These are phyloP conservation scores for Macroglossus sobrinus DNA, from an alignment of 2,113 vertebrate species.

Conservation along the genomic window DNA sequence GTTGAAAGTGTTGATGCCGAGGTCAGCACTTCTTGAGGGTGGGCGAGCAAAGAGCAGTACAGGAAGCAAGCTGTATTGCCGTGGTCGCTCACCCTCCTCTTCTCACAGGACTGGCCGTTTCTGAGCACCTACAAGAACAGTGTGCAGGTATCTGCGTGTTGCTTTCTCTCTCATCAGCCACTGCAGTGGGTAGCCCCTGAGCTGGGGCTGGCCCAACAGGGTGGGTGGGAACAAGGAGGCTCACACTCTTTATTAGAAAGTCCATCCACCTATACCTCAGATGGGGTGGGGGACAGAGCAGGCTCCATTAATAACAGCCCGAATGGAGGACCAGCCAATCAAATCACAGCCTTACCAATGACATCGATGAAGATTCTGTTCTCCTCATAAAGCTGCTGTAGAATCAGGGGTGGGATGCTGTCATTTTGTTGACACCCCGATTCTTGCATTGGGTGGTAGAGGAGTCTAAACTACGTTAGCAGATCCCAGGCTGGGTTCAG, in stretches of 20 bases:
- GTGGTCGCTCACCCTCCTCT: neutral
- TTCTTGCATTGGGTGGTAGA: neutral
- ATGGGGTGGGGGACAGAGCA: neutral
- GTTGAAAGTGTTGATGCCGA: neutral
- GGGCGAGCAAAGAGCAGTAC: neutral
- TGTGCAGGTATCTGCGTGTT: slow-evolving; percentile 48
- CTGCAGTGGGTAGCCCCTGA: neutral
- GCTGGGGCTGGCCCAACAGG: neutral
- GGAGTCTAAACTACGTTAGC: neutral
- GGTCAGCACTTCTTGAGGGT: neutral
- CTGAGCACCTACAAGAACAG: slow-evolving; percentile 83
- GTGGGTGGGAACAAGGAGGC: neutral
- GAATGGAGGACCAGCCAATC: neutral
- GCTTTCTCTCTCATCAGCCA: neutral
- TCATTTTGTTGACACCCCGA: neutral
- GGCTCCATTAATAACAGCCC: neutral
- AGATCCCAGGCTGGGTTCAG: neutral
- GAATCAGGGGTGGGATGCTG: neutral
- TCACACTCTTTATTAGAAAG: neutral
- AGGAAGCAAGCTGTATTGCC: neutral
- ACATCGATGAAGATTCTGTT: rapidly evolving
- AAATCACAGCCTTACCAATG: neutral
- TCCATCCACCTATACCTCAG: neutral
- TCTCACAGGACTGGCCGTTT: slow-evolving; percentile 76
- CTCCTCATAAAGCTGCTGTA: neutral